Evolutionary conservation across 2,797 vertebrate genomes (phyloP).

Genomic region (Girardinus metallicus): DNA sequence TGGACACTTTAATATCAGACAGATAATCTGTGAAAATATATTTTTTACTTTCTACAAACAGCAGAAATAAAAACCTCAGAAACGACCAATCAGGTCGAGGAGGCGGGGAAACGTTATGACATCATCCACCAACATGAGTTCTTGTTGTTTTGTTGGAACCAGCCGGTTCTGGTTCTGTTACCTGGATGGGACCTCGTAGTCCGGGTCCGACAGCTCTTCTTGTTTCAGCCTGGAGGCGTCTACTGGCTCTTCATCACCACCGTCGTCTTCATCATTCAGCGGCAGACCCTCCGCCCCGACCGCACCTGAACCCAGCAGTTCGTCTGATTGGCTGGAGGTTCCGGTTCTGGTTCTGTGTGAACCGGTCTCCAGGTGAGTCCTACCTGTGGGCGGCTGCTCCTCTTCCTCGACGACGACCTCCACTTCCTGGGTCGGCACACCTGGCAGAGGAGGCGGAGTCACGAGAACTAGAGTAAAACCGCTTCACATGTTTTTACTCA

Average conservation of each 20-base stretch:
- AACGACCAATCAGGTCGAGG: too few species aligned
- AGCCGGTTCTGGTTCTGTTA: not conserved
- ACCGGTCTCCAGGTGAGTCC: not conserved
- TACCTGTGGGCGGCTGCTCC: slow-evolving; percentile 9
- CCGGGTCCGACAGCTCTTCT: slow-evolving; percentile 34
- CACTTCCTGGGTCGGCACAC: slow-evolving; percentile 10
- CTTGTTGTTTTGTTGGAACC: not conserved
- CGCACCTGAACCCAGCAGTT: not conserved
- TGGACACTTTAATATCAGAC: too few species aligned
- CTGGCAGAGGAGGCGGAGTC: not conserved
- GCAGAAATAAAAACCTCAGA: too few species aligned
- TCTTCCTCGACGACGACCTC: slow-evolving; percentile 10
- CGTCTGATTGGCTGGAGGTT: not conserved
- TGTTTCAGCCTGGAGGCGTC: not conserved
- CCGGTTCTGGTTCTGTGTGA: not conserved
- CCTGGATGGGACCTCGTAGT: slow-evolving; percentile 39
- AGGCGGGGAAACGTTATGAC: too few species aligned
- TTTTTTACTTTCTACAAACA: too few species aligned
- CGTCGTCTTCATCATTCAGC: not conserved
- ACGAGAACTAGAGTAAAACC: too few species aligned
- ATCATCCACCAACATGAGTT: too few species aligned
- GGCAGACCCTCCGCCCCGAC: not conserved
- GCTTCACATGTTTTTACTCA: too few species aligned
- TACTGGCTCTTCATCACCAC: not conserved
- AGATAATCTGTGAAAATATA: too few species aligned